A percentile compares a stretch with the other conserved stretches of the same genome.
phyloP scores from a whole-genome alignment of 2,888 invertebrate genomes.

The Latheticus oryzae region DNA sequence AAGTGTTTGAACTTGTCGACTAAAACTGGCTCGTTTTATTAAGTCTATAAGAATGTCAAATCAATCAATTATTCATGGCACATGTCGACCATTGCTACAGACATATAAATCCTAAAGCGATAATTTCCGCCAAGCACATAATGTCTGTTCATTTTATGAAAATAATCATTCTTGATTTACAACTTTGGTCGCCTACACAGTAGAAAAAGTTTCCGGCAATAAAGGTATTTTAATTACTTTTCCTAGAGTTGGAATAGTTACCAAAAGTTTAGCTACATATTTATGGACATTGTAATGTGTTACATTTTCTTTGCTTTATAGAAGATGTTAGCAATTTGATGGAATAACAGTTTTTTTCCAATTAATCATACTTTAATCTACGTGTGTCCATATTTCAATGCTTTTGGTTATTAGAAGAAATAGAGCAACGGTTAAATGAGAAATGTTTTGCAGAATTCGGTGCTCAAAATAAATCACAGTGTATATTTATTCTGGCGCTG shows the following conservation, averaged over 20 bases:
- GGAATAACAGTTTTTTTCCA: no score
- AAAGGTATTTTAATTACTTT: constrained; percentile 45
- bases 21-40: constrained; percentile 22
- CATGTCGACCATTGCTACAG: constrained; percentile 11
- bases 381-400: no score
- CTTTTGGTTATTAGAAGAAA: no score
- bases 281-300: no score
- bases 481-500: no score
- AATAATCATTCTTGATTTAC: constrained; percentile 34
- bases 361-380: no score
- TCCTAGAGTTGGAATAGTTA: constrained; percentile 26
- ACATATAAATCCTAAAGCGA: constrained; percentile 14
- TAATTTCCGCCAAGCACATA: constrained; percentile 10
- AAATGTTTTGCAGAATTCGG: no score
- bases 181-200: constrained; percentile 7
- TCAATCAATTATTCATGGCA: constrained; percentile 16
- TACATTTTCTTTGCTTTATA: no score
- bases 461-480: no score
- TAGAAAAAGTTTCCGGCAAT: constrained; percentile 39
- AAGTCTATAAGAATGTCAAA: constrained; percentile 1
- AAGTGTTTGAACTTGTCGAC: constrained; percentile 34
- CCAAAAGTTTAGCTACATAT: no score
- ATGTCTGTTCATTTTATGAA: constrained; percentile 28
- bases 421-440: no score
- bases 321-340: no score